phyloP scores from a whole-genome alignment of 2,113 vertebrate species.

The Lophochroa leadbeateri region DNA sequence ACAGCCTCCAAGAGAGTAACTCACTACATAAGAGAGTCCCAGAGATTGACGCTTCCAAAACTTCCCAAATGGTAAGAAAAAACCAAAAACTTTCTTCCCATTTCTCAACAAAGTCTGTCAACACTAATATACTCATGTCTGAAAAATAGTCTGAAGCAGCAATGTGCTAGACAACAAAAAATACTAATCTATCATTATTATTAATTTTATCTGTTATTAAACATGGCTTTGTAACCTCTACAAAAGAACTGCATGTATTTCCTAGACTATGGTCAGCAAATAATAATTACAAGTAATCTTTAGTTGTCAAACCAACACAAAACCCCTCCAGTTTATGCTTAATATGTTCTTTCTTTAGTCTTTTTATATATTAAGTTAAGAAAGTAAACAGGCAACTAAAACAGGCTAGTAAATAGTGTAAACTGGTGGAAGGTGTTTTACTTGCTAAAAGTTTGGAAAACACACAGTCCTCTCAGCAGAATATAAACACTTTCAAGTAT shows the following conservation, averaged over 20 bases:
- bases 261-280: background rate
- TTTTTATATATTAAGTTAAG: background rate
- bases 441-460: constrained; percentile 27
- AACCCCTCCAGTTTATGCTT: background rate
- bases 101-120: background rate
- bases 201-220: background rate
- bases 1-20: constrained; percentile 26
- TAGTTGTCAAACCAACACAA: background rate
- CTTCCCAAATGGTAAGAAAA: background rate
- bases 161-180: background rate
- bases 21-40: background rate
- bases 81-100: background rate
- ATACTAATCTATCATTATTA: background rate
- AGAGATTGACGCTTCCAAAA: background rate
- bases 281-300: background rate
- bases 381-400: background rate
- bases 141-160: background rate
- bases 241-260: background rate
- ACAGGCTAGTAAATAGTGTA: background rate
- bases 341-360: background rate
- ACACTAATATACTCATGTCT: background rate
- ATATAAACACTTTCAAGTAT: constrained; percentile 40
- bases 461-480: constrained; percentile 39
- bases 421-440: background rate
- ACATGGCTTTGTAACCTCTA: background rate